Base-by-base conservation (phyloP, 2,888 invertebrate species). In the Druceiella hillmani region DNA sequence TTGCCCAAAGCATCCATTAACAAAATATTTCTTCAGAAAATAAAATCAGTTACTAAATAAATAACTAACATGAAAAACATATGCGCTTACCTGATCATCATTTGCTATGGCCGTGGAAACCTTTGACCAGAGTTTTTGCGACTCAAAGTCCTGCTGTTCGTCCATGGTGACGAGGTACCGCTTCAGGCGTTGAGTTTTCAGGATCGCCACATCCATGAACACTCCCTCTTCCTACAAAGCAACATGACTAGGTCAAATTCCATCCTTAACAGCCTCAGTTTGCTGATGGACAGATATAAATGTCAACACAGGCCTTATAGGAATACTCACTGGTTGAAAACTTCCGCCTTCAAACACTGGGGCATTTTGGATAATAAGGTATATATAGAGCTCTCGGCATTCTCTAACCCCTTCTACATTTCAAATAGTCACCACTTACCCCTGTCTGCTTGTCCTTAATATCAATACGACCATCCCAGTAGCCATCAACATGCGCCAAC, bases 381-480 rank as follows among this genome's bases (percentile, higher is more conserved):
- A 7, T 20, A 20, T 9, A 7, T 6, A 20, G 22, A 20, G 22
- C n/a, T 20, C 22, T 20, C n/a, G 6, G 22, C n/a, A 7, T 7
- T 6, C n/a, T 6, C n/a, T 6, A 7, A 7, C n/a, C n/a, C 6
- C n/a, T 20, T 20, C n/a, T 20, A 20, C 6, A 20, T 7, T 7
- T 7, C 22, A 20, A 20, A 20, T 20, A 6, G 22, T 20, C n/a
- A 20, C n/a, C 17, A 58, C 74, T 70, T 58, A 85, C 85, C 56
- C 82, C 83, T 2, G 79, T 83, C 50, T 79, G 75, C 52, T 85
- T 80, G 55, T 94, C 92, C 49, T 83, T 88, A 38, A 94, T 83
- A 43, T 76, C 79, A 25, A 93, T 87, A 52, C 79, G 81, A 29
- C 86, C 86, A 59, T 95, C 95, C 95, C 95, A 95, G 56, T 91